Evolutionary conservation across 1,140 invertebrate species (phyloP), one percentile per base, ranked within the genome.

Genomic region (Teleogryllus occipitalis): DNA sequence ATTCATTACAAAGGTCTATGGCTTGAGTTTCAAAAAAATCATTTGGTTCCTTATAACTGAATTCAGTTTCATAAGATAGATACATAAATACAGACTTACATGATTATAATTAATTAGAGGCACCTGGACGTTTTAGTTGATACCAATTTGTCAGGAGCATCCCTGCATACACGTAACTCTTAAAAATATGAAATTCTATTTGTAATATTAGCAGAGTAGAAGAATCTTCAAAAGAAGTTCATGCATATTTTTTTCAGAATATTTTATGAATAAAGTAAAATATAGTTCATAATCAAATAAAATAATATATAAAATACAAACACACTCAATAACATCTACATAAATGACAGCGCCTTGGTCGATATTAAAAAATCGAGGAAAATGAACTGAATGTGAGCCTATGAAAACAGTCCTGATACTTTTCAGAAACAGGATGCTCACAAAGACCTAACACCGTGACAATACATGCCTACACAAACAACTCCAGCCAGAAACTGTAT

Each of bases 181-280:
- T 65, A 65, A 65, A 39, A 65, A 65, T 65, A 65, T 65, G 18
- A 14, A 10, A 14, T 65, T 65, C 10, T 18, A 65, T 65, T 65
- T 65, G 54, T 18, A 65, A 65, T 65, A 65, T 65, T 65, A 10
- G 54, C 54, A 65, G 10, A 65, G 18, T 65, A 18, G 54, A 14
- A 65, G 54, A 65, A 65, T 14, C 54, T 65, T 65, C 54, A 14
- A 18, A 65, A 65, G 54, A 14, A 65, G 18, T 65, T 65, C 54
- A 65, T 65, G 54, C 54, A 14, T 18, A 65, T 65, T 65, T 65
- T 54, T 65, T 65, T 10, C 54, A 65, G 27, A 65, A 14, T 65
- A 65, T 65, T 65, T 65, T 65, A 65, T 65, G 54, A 65, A 65
- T 39, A 39, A 65, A 65, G 54, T 65, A 65, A 65, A 65, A 65